Evolutionary conservation across 2,797 vertebrate genomes (phyloP).

Genomic region (Spea hammondii): DNA sequence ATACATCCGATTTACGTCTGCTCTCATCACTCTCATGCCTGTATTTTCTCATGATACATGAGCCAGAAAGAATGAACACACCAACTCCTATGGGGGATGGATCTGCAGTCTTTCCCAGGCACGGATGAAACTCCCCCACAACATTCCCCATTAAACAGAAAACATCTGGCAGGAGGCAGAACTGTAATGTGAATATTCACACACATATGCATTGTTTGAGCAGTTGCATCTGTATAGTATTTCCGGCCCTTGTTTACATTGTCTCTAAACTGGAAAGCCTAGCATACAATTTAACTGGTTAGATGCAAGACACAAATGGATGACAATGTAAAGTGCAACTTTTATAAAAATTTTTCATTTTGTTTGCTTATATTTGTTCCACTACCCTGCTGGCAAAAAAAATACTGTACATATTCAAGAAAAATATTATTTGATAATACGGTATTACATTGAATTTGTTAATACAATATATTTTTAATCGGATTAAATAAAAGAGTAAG

Average conservation of each 20-base stretch:
- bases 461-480: too few relatives aligned
- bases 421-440: too few relatives aligned
- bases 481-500: too few relatives aligned
- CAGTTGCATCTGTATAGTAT: slow-evolving; percentile 56
- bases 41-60: slow-evolving; percentile 44
- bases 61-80: slow-evolving; percentile 18
- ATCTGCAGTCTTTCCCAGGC: slow-evolving; percentile 43
- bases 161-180: slow-evolving; percentile 43
- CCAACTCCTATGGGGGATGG: slow-evolving; percentile 42
- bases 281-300: slow-evolving; percentile 19
- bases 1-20: background rate
- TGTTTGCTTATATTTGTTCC: too few relatives aligned
- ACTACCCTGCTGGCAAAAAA: too few relatives aligned
- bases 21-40: background rate
- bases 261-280: slow-evolving; percentile 23
- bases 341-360: too few relatives aligned
- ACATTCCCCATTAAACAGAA: slow-evolving; percentile 54
- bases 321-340: background rate
- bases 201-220: slow-evolving; percentile 56
- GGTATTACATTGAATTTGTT: too few relatives aligned
- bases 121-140: slow-evolving; percentile 37
- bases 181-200: slow-evolving; percentile 42
- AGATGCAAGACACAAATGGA: background rate
- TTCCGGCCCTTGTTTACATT: slow-evolving; percentile 57
- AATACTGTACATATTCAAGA: too few relatives aligned